Evolutionary conservation across 2,888 invertebrate species (phyloP), one percentile per base, ranked within the genome.

Genomic region (Diaperis boleti): DNA sequence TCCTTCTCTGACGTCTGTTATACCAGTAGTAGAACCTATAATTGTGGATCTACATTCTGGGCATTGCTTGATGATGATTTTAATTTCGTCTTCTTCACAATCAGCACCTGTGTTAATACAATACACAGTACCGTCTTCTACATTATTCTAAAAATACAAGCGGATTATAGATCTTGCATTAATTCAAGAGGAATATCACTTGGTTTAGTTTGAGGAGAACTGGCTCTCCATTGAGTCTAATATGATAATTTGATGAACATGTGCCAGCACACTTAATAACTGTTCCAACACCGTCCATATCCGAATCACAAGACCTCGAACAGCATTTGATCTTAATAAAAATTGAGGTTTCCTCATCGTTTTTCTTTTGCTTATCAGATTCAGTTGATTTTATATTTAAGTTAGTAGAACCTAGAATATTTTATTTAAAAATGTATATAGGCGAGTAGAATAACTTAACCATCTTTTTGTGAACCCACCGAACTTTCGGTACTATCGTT

Each of bases 1-100:
- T n/a, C n/a, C n/a, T n/a, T n/a, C n/a, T n/a, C 6, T 6, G 8
- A 37, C 14, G 2, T 33, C 11, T 49, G 17, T 2, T 6, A 52
- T 52, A 17, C 13, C 33, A 6, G 50, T n/a, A 7, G 60, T 20
- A 7, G 60, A 60, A 22, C 39, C 52, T 1, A 59, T 41, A 26
- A 44, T 33, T 15, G 44, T 59, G 18, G 55, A 37, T 47, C 49
- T 44, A 44, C 72, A 74, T 8, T 72, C 72, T 0, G 73, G 72
- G 55, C 74, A 74, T 44, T 73, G 71, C 20, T 68, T 67, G 4
- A 74, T 73, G 8, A 74, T 66, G 6, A 74, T 70, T 59, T 69
- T 70, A 33, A 71, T 70, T 13, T 66, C 67, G 15, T 66, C 64
- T 6, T 64, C 61, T 55, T 69, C 67, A 8, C 54, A 61, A 56